Percentiles rank a stretch among this genome's conserved stretches.
These are phyloP conservation scores for Sylvia atricapilla DNA, from an alignment of 2,113 vertebrate genomes.

Conservation along the genomic window DNA sequence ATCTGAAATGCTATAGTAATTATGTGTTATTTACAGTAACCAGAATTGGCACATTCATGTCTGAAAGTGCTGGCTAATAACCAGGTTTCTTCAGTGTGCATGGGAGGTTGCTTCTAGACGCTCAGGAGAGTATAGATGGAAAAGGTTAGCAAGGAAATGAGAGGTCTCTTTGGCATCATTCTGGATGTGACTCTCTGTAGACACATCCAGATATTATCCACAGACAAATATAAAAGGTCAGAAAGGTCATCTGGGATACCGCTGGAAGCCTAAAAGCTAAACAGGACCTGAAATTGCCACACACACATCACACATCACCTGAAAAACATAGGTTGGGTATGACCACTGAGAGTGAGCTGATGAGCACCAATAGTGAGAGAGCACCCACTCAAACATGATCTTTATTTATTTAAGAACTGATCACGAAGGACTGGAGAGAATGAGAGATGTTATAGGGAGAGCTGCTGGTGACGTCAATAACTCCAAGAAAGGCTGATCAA, in stretches of 20 bases:
- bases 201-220: background rate
- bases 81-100: slow-evolving; percentile 2
- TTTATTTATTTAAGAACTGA: background rate
- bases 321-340: background rate
- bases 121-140: background rate
- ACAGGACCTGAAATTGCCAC: background rate
- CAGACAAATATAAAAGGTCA: background rate
- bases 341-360: background rate
- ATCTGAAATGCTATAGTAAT: slow-evolving; percentile 57
- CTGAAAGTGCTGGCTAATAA: slow-evolving; percentile 56
- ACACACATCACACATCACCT: rapidly evolving
- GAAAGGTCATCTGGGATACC: background rate
- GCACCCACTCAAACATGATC: background rate
- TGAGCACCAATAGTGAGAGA: background rate
- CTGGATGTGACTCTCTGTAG: background rate
- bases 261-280: background rate
- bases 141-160: background rate
- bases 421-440: background rate
- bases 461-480: background rate
- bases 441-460: background rate
- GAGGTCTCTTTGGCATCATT: background rate
- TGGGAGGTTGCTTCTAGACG: background rate
- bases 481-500: background rate
- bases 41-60: slow-evolving; percentile 47
- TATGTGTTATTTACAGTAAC: slow-evolving; percentile 61